A percentile compares a stretch with the other conserved stretches of the same genome.
These are phyloP conservation scores for Potorous gilbertii DNA, from an alignment of 2,797 vertebrate genomes.

Conservation along the genomic window DNA sequence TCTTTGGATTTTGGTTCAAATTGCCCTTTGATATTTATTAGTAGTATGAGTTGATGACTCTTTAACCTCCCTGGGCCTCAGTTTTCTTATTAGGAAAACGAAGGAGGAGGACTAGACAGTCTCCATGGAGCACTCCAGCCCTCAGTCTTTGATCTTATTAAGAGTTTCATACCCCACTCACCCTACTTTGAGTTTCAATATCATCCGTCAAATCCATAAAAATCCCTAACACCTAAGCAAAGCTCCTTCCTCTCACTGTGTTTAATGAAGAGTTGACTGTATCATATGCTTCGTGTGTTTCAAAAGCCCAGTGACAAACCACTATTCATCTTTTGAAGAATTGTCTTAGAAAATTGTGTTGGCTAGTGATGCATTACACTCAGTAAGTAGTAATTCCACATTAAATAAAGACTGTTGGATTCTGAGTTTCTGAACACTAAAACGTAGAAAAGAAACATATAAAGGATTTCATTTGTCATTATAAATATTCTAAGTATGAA, in stretches of 20 bases:
- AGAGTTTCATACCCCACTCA: background rate
- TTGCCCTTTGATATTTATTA: background rate
- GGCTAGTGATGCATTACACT: background rate
- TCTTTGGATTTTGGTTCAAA: background rate
- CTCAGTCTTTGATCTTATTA: background rate
- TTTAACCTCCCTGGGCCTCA: background rate
- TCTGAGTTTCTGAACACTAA: background rate
- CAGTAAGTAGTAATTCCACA: background rate
- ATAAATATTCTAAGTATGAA: background rate
- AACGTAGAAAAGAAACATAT: background rate
- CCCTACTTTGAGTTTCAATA: background rate
- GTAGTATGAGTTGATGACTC: background rate
- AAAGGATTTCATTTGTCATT: background rate
- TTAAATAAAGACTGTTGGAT: background rate
- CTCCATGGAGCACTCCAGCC: background rate
- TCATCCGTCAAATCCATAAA: background rate
- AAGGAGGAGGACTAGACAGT: background rate
- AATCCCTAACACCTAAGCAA: background rate
- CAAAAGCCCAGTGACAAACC: background rate
- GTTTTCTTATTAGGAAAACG: background rate
- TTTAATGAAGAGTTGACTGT: background rate
- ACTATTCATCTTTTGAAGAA: background rate
- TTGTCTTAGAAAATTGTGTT: background rate
- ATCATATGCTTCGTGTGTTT: background rate
- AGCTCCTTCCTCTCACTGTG: background rate